Evolutionary conservation across 2,113 vertebrate genomes (phyloP).

Genomic region (Mixornis gularis): DNA sequence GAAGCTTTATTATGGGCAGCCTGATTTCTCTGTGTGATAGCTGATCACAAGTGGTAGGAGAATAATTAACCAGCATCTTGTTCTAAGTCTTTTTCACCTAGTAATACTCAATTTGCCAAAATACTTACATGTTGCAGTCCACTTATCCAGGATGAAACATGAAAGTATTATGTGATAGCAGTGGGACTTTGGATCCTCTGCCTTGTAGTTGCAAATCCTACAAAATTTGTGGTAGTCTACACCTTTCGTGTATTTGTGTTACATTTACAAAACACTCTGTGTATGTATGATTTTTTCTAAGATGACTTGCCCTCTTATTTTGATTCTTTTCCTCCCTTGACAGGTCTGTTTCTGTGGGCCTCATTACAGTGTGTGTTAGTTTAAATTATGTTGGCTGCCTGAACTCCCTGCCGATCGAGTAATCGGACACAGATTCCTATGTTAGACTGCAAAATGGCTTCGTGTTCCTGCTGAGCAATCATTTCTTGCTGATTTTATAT

Average conservation of each 20-base stretch:
- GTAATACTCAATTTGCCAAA: not conserved
- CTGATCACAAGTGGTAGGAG: not conserved
- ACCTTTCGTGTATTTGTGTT: not conserved
- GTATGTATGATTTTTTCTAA: not conserved
- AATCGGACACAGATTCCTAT: not conserved
- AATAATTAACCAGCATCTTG: not conserved
- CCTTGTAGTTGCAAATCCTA: not conserved
- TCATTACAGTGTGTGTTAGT: not conserved
- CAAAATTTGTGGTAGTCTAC: not conserved
- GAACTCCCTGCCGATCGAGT: not conserved
- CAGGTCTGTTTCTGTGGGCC: not conserved
- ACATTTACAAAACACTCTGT: not conserved
- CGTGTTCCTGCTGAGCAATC: not conserved
- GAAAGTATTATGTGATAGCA: not conserved
- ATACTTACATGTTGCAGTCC: not conserved
- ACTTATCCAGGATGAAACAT: not conserved
- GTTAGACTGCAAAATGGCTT: not conserved
- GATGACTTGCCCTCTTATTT: not conserved
- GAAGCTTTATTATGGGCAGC: not conserved
- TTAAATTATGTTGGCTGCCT: not conserved
- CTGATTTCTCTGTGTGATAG: not conserved
- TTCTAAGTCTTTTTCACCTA: not conserved
- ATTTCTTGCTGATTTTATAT: not conserved
- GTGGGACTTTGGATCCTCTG: not conserved
- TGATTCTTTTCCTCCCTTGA: not conserved